Conservation (phyloP, 2,113 vertebrate genomes). For the Archocentrus centrarchus region DNA sequence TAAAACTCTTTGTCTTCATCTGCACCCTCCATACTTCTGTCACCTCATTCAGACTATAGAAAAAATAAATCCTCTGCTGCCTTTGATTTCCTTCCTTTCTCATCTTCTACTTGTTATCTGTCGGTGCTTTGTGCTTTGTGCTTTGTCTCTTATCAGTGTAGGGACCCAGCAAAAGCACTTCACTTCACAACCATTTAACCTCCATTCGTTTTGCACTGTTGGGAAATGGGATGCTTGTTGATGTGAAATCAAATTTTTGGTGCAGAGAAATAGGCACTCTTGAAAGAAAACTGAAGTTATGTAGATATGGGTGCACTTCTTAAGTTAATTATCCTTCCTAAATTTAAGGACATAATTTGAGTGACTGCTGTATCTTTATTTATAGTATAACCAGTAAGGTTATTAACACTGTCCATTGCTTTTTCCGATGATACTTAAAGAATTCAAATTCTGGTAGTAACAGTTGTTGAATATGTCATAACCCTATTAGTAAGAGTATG, state of each 20-base stretch:
- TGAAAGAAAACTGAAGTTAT: background rate
- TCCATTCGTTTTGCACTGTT: constrained; percentile 9
- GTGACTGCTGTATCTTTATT: background rate
- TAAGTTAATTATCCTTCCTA: background rate
- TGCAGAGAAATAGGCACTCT: background rate
- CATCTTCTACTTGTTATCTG: constrained; percentile 33
- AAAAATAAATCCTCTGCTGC: constrained; percentile 29
- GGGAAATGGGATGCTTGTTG: constrained; percentile 11
- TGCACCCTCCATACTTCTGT: constrained; percentile 12
- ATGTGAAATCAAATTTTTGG: background rate
- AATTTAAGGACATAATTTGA: background rate
- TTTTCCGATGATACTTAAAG: background rate
- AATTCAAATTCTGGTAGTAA: background rate
- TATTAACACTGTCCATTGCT: background rate
- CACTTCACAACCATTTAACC: constrained; percentile 10
- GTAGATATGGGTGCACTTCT: background rate
- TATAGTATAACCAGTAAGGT: background rate
- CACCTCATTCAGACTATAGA: constrained; percentile 13
- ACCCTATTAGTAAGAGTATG: background rate
- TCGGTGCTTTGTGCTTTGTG: constrained; percentile 22
- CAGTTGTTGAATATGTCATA: background rate
- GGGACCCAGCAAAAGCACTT: background rate
- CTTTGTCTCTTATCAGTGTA: constrained; percentile 19
- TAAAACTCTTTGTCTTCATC: constrained; percentile 28
- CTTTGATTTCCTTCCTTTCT: constrained; percentile 44